These are phyloP conservation scores for Labeo calbasu DNA, from an alignment of 2,797 vertebrate genomes.

Conservation along the genomic window DNA sequence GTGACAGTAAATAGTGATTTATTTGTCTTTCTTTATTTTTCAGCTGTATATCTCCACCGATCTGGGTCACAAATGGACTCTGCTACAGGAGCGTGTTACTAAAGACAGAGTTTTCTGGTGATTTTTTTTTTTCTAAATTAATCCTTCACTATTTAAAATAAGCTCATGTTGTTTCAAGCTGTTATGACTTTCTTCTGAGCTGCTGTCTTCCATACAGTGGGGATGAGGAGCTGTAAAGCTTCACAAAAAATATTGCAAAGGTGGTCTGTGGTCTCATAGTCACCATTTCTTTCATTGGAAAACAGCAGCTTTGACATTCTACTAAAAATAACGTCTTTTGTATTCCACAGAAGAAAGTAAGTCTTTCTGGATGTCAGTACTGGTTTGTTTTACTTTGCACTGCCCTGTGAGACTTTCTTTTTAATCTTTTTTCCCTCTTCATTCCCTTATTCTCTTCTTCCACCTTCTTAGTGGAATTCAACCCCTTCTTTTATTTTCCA, in stretches of 20 bases:
- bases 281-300: constrained; percentile 1
- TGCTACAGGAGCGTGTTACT: constrained; percentile 90
- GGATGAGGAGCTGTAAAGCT: neutral
- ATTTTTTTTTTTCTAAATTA: constrained; percentile 48
- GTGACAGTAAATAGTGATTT: constrained; percentile 3
- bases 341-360: neutral
- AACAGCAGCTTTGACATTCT: neutral
- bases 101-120: constrained; percentile 94
- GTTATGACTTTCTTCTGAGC: neutral
- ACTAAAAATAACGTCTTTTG: neutral
- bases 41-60: constrained; percentile 89
- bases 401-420: constrained; percentile 11
- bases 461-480: constrained; percentile 34
- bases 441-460: constrained; percentile 9
- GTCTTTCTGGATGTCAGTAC: neutral
- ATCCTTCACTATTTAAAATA: neutral
- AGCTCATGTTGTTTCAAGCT: neutral
- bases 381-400: constrained; percentile 4
- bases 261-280: neutral
- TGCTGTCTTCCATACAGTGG: neutral
- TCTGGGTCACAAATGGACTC: constrained; percentile 89
- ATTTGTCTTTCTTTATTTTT: constrained; percentile 44
- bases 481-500: constrained; percentile 24
- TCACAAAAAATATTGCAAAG: neutral
- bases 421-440: neutral